Evolutionary conservation across 1,140 invertebrate species (phyloP).

Genomic region (Pseudomyrmex dendroicus): DNA sequence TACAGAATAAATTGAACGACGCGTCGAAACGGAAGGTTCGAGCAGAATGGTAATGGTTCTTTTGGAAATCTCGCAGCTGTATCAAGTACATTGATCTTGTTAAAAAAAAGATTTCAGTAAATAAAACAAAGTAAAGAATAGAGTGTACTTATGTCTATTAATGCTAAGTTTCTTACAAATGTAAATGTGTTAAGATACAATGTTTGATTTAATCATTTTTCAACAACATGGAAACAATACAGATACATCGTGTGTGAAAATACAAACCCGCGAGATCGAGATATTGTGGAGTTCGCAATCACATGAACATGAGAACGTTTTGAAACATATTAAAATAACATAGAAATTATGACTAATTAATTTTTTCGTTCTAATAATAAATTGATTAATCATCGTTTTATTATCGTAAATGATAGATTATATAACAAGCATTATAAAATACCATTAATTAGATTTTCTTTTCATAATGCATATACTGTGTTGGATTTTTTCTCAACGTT

Average conservation of each 20-base stretch:
- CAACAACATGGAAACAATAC: neutral
- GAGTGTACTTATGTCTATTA: too few species aligned
- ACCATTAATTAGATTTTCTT: slow-evolving; percentile 24
- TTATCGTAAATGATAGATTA: neutral
- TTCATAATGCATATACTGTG: neutral
- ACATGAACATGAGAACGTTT: neutral
- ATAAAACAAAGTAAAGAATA: neutral
- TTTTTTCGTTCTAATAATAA: neutral
- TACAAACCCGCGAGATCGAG: too few species aligned
- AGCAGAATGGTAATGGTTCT: neutral
- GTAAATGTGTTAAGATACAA: neutral
- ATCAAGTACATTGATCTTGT: neutral
- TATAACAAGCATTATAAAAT: neutral
- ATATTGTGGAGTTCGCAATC: too few species aligned
- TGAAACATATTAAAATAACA: neutral
- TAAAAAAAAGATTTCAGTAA: slow-evolving; percentile 1
- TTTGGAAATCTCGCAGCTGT: neutral
- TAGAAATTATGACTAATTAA: neutral
- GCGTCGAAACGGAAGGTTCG: neutral
- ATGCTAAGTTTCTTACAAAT: neutral
- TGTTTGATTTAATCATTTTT: neutral
- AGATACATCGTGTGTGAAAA: too few species aligned
- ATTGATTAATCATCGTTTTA: slow-evolving; percentile 8
- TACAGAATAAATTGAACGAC: slow-evolving; percentile 27
- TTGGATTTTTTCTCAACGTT: neutral